Conservation (phyloP, 37 sponge, comb jelly and placozoan species). For the Geodia barretti region DNA sequence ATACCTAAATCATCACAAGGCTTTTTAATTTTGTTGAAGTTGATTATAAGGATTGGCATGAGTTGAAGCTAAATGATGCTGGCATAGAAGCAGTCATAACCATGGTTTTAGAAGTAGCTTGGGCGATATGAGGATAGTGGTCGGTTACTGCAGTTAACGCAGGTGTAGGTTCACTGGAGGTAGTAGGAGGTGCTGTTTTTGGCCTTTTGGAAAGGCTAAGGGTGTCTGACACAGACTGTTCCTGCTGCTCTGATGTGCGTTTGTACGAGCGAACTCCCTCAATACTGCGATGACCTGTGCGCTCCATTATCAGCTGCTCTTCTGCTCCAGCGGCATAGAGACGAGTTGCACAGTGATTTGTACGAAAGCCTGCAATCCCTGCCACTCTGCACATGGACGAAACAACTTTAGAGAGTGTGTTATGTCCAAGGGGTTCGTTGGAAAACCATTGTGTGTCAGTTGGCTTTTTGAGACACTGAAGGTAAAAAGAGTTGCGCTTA, state of each 20-base stretch:
- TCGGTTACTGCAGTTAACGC: too few relatives aligned
- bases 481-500: slow-evolving; percentile 9
- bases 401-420: neutral
- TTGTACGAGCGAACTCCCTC: slow-evolving; percentile 35
- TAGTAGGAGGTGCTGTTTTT: too few relatives aligned
- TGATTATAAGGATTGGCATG: too few relatives aligned
- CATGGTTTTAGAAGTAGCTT: too few relatives aligned
- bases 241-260: slow-evolving; percentile 1
- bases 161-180: too few relatives aligned
- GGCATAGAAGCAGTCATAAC: too few relatives aligned
- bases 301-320: slow-evolving; percentile 41
- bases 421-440: slow-evolving; percentile 5
- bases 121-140: too few relatives aligned
- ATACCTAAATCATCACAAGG: too few relatives aligned
- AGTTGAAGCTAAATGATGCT: too few relatives aligned
- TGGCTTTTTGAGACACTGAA: neutral
- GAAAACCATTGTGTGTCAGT: neutral
- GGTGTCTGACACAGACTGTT: slow-evolving; percentile 2
- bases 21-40: too few relatives aligned
- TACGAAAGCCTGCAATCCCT: slow-evolving; percentile 10
- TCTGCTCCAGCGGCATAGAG: slow-evolving; percentile 26
- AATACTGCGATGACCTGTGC: slow-evolving; percentile 34
- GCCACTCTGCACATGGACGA: slow-evolving; percentile 1
- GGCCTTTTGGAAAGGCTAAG: too few relatives aligned
- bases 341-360: slow-evolving; percentile 33